A percentile compares a stretch with the other conserved stretches of the same genome.
Conservation (phyloP, 2,888 invertebrate genomes). For the Philonicus albiceps region DNA sequence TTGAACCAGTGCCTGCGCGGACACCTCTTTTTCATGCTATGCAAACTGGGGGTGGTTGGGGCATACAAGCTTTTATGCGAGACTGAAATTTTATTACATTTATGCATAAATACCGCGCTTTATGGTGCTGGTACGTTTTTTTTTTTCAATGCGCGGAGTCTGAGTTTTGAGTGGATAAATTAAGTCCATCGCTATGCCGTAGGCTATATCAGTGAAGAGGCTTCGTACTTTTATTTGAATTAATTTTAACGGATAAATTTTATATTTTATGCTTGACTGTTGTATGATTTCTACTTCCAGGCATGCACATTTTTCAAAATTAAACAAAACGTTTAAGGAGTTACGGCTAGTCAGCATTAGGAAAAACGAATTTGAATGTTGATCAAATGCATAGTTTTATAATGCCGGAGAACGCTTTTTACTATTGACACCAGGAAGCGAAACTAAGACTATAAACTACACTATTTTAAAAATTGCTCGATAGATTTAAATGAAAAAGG, state of each 20-base stretch:
- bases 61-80: background rate
- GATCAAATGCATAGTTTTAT: too few species aligned
- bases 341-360: too few species aligned
- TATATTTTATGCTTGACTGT: background rate
- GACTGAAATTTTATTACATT: background rate
- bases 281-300: too few species aligned
- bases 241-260: background rate
- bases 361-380: too few species aligned
- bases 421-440: too few species aligned
- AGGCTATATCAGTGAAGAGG: background rate
- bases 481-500: too few species aligned
- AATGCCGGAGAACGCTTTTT: too few species aligned
- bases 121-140: background rate
- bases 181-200: background rate
- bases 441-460: too few species aligned
- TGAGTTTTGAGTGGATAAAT: constrained; percentile 20
- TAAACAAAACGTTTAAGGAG: too few species aligned
- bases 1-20: constrained; percentile 7
- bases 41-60: background rate
- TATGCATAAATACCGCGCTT: background rate
- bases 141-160: background rate
- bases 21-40: background rate
- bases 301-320: too few species aligned
- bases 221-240: background rate
- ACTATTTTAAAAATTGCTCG: too few species aligned